A percentile compares a stretch with the other conserved stretches of the same genome.
Evolutionary conservation across 2,888 invertebrate species (phyloP).

Genomic region (Pammene fasciana): DNA sequence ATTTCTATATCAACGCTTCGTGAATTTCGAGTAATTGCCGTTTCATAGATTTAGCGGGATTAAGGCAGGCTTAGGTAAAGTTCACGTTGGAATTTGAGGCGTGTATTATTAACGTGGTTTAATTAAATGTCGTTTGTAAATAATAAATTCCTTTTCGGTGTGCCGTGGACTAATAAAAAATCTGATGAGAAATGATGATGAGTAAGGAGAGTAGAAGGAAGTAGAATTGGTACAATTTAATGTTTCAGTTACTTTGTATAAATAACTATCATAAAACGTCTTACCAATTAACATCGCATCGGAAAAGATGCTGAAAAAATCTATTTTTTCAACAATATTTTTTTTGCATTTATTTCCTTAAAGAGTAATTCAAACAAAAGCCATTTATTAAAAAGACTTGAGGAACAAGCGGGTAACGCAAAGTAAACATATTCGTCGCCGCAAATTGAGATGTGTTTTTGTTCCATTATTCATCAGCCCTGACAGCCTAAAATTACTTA

Average conservation of each 20-base stretch:
- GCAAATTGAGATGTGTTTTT: constrained; percentile 11
- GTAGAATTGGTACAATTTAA: no score
- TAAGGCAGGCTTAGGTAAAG: constrained; percentile 12
- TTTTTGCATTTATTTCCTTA: no score
- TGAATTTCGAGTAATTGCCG: constrained; percentile 21
- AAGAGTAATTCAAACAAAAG: no score
- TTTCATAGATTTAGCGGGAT: constrained; percentile 18
- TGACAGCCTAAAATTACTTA: background rate
- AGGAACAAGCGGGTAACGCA: background rate
- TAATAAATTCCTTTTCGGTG: no score
- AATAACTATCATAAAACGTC: no score
- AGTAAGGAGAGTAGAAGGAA: no score
- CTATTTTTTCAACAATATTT: no score
- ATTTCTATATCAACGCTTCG: constrained; percentile 32
- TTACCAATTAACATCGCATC: no score
- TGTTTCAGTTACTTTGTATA: no score
- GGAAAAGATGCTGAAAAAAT: no score
- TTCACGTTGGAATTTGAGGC: background rate
- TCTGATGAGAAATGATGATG: no score
- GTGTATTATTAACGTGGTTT: background rate
- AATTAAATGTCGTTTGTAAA: background rate
- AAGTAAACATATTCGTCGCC: constrained; percentile 7
- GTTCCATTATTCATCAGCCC: constrained; percentile 21
- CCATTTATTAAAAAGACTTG: background rate
- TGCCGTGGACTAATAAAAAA: no score